Evolutionary conservation across 2,888 invertebrate genomes (phyloP), one percentile per base, ranked within the genome.

Genomic region (Leptinotarsa rubiginosa): DNA sequence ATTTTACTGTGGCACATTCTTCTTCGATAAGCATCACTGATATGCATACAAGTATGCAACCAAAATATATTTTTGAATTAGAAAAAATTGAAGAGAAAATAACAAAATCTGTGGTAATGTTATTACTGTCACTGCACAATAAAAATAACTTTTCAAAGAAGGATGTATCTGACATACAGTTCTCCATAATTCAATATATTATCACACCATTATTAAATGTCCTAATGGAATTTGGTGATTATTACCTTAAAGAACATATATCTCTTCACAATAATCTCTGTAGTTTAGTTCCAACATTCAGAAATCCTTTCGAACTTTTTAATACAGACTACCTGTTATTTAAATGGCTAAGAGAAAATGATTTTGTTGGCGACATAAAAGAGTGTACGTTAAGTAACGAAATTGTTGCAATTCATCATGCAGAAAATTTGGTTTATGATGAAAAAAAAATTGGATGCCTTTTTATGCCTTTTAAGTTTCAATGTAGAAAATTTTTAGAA

Each of bases 381-480:
- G 64, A 73, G 49, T 69, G 54, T 69, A 49, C 49, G 13, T 59
- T 73, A 25, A 69, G 59, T 62, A 69, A 31, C 15, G 49, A 69
- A 69, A 62, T 75, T 25, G 41, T n/a, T 31, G 3, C 69, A 41
- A 15, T 47, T 16, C 72, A 68, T 49, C 49, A 31, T 20, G 20
- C 10, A 10, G 72, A 69, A 12, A 64, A 50, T 59, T 65, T 73
- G 16, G 47, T 62, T 20, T 65, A 69, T 52, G 50, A 70, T 47
- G 56, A 70, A 64, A 70, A 66, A 68, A 64, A 50, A 52, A 49
- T n/a, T 56, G 78, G 86, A 88, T 75, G 89, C 88, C n/a, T 90
- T 89, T 0, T 88, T 20, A 71, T 73, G 73, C 69, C 76, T 16
- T 12, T 75, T 56, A 65, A 72, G 15, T 75, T 72, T 69, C 72